These are phyloP conservation scores for Parazoanthus swiftii DNA, from an alignment of 92 coral and sea anemone species.

Conservation along the genomic window DNA sequence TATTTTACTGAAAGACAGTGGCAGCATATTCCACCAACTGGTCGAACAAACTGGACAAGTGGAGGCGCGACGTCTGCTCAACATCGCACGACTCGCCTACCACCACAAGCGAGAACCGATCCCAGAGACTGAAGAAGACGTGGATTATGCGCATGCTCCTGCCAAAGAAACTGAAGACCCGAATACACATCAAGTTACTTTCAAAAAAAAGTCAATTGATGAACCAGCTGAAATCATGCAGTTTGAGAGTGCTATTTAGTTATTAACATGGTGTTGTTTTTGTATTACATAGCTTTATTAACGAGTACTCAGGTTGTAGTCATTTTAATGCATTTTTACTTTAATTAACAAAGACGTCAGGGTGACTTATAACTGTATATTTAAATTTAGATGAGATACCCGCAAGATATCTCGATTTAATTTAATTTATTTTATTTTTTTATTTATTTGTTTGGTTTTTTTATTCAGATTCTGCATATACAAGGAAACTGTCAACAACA, in stretches of 20 bases:
- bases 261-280: not conserved
- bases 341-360: no score
- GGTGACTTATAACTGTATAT: no score
- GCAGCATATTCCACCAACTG: conserved; percentile 68
- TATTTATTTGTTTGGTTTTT: no score
- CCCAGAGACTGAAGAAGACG: conserved; percentile 39
- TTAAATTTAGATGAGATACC: no score
- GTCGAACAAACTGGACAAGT: conserved; percentile 79
- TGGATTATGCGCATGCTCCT: not conserved
- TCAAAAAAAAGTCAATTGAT: not conserved
- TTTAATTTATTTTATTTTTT: no score
- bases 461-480: no score
- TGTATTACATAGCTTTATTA: no score
- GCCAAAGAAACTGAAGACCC: not conserved
- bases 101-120: conserved; percentile 39
- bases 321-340: no score
- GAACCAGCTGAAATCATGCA: not conserved
- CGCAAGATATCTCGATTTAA: no score
- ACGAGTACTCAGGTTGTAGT: no score
- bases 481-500: no score
- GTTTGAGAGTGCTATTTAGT: not conserved
- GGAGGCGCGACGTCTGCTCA: conserved; percentile 69
- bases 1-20: conserved; percentile 51
- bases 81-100: conserved; percentile 70
- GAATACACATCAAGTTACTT: not conserved